Base-by-base conservation (phyloP, 2,113 vertebrate species). In the Chrysemys picta region DNA sequence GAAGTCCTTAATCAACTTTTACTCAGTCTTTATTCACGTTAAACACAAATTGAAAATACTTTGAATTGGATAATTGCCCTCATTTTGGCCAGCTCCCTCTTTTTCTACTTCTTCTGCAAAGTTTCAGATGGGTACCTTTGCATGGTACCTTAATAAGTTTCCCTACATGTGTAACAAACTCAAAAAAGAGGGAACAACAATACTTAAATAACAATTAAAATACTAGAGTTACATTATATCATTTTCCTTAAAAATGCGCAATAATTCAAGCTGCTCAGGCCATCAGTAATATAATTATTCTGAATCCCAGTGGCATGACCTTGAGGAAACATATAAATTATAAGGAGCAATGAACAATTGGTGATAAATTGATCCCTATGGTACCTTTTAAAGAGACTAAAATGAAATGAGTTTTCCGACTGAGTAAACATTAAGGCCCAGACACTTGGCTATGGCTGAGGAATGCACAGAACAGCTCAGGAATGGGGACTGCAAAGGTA, bases 301-400 rank as follows among this genome's bases (percentile, higher is more conserved):
- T 94, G 19, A 38, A 47, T 47, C 45, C 75, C 42, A 4, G 12
- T 76, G 92, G 16, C 5, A 35, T 89, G 80, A 90, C 87, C 92
- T 93, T 54, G 10, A 83, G 65, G 93, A 96, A 87, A 2, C 13
- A 78, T 81, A 47, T 80, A 80, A 91, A 5, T 95, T 96, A 96
- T 59, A 75, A 54, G 91, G 93, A 88, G 88, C 83, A 91, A 50
- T 87, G 38, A 87, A 80, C 35, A 87, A 62, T 89, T 88, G 89
- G 19, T 91, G 86, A 93, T 92, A 90, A 94, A 96, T 42, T 89
- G 62, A 92, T 96, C 88, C 50, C 88, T 3, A 80, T 0, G 1
- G 49, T 87, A 87, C 87, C 24, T 24, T 45, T 89, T 22, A 95
- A 96, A 92, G 82, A 89, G 31, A 94, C 42, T 88, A 89, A 88